phyloP scores from a whole-genome alignment of 30 jellyfish, hydroid and myxozoan species.

The Chrysaora quinquecirrha region DNA sequence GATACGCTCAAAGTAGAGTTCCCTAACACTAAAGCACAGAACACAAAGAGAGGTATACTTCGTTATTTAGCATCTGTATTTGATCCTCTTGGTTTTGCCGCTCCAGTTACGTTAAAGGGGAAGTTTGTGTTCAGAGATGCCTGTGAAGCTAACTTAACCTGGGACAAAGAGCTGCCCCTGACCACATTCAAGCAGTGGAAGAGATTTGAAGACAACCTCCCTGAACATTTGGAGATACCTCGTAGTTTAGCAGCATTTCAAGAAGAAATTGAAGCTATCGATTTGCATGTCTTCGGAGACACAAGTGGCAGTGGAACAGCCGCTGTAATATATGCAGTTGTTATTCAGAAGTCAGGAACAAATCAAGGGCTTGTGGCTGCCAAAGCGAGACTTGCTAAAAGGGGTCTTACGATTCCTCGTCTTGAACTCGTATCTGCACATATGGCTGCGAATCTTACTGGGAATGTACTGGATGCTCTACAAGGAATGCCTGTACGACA shows the following conservation, averaged over 20 bases:
- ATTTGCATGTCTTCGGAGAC: conserved; percentile 41
- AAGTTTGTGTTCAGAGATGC: background rate
- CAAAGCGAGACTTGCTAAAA: conserved; percentile 35
- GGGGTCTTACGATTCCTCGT: conserved; percentile 41
- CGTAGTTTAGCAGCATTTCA: conserved; percentile 14
- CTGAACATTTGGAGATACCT: conserved; percentile 17
- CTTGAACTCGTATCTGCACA: too few species aligned
- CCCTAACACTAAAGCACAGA: conserved; percentile 19
- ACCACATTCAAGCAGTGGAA: conserved; percentile 29
- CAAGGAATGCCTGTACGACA: background rate
- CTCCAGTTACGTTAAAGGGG: conserved; percentile 7
- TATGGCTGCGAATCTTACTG: conserved; percentile 45
- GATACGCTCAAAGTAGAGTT: conserved; percentile 21
- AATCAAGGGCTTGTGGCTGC: conserved; percentile 31
- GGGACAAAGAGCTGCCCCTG: conserved; percentile 37
- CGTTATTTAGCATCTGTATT: too few species aligned
- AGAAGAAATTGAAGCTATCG: conserved; percentile 16
- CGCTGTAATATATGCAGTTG: conserved; percentile 49
- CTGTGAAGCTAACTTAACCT: background rate
- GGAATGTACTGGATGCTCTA: conserved; percentile 21
- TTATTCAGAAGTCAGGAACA: conserved; percentile 24
- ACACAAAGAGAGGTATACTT: conserved; percentile 11
- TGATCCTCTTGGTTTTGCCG: conserved; percentile 26
- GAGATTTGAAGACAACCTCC: conserved; percentile 1
- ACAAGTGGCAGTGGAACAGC: conserved; percentile 31